A percentile compares a stretch with the other conserved stretches of the same genome.
These are phyloP conservation scores for Orthonyx spaldingii DNA, from an alignment of 2,113 vertebrate genomes.

Conservation along the genomic window DNA sequence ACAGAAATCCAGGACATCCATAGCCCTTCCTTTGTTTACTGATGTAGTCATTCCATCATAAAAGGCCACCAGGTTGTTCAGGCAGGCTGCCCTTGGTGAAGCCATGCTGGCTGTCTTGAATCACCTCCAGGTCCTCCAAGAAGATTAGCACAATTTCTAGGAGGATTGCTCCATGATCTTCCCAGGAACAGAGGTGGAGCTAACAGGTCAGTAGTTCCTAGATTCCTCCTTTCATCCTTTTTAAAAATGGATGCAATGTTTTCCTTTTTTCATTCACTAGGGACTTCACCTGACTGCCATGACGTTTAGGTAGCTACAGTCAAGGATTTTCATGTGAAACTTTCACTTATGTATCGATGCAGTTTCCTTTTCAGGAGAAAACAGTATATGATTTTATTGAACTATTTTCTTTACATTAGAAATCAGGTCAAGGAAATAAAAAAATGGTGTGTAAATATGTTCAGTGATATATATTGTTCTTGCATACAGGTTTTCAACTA, in stretches of 20 bases:
- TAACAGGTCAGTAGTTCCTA: neutral
- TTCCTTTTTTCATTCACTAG: neutral
- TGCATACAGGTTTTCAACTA: neutral
- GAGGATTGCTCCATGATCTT: neutral
- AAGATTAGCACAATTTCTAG: neutral
- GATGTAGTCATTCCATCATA: neutral
- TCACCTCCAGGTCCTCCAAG: neutral
- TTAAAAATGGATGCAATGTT: neutral
- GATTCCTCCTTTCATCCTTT: neutral
- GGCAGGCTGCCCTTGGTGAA: neutral
- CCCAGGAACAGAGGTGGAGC: neutral
- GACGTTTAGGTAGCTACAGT: neutral
- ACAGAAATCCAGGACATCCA: no score
- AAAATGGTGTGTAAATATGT: fast-evolving
- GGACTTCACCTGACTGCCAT: neutral
- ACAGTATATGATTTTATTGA: neutral
- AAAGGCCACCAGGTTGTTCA: neutral
- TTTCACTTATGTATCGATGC: neutral
- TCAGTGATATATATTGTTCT: neutral
- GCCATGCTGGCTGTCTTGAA: neutral
- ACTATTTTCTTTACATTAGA: neutral
- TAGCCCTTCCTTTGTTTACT: neutral
- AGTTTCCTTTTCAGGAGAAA: neutral
- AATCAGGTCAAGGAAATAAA: neutral
- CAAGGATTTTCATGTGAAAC: neutral